These are phyloP conservation scores for Linyphia triangularis DNA, from an alignment of 2,888 invertebrate species.

Conservation along the genomic window DNA sequence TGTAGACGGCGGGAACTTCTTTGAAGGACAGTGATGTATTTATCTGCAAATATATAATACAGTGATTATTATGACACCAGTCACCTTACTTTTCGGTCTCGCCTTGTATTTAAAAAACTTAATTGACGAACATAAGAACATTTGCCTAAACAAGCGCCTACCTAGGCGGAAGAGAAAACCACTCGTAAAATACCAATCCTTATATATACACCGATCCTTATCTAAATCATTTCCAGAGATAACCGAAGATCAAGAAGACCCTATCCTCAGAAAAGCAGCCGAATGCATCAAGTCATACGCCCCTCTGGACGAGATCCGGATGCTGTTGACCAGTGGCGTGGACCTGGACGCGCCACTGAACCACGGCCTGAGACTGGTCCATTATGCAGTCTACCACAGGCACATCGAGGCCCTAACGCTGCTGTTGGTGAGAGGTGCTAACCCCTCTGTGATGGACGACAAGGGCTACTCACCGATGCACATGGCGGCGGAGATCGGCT, in stretches of 20 bases:
- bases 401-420: conserved; percentile 87
- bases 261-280: conserved; percentile 89
- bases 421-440: conserved; percentile 89
- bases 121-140: too few relatives aligned
- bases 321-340: conserved; percentile 90
- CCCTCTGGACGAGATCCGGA: conserved; percentile 90
- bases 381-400: conserved; percentile 93
- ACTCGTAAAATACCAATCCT: too few relatives aligned
- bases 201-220: background rate
- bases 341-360: conserved; percentile 78
- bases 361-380: conserved; percentile 89
- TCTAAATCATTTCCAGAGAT: background rate
- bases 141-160: too few relatives aligned
- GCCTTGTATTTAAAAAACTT: too few relatives aligned
- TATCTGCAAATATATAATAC: too few relatives aligned
- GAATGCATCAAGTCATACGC: conserved; percentile 93
- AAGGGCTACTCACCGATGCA: conserved; percentile 95
- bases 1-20: too few relatives aligned
- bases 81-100: too few relatives aligned
- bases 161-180: too few relatives aligned
- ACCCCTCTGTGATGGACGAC: conserved; percentile 90
- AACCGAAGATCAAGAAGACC: conserved; percentile 17
- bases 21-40: too few relatives aligned
- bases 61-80: too few relatives aligned
- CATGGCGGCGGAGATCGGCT: conserved; percentile 85